Base-by-base conservation (phyloP, 2,797 vertebrate species). In the Okamejei kenojei region DNA sequence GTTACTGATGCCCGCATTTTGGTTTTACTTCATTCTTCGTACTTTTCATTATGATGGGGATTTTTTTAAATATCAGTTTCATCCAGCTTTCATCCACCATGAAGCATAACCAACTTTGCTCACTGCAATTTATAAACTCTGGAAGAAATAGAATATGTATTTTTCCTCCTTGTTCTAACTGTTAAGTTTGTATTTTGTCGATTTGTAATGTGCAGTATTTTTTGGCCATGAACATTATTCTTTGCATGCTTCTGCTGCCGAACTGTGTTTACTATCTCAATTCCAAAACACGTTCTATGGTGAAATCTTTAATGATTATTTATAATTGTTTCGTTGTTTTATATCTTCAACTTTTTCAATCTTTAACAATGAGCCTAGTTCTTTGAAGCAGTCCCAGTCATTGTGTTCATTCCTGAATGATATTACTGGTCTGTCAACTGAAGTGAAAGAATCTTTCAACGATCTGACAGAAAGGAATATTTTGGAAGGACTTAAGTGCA, bases 261-360 rank as follows among this genome's bases (percentile, higher is more conserved):
- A n/a, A 15, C 63, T 21, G 61, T 88, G 61, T 88, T 88, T 68
- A 88, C 15, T 63, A 8, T 21, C 61, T n/a, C 1, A 32, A 19
- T 68, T 68, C 17, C 15, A 32, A 88, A 88, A 68, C 19, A 9
- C 84, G 32, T 65, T 88, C 32, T 32, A 45, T 21, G 13, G 61
- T 88, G 58, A n/a, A 88, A 65, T 29, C 63, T 19, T 29, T 63
- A 88, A 32, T 88, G 84, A 88, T 17, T 88, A 88, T 65, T 88
- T 88, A 65, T 88, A 88, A 88, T 88, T 88, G n/a, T 88, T 88
- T 88, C 35, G 17, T 8, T 88, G 71, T 73, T 65, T 68, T 21
- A 63, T 19, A 35, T 19, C 58, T 61, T 32, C 7, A n/a, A n/a
- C 8, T 21, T 68, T 88, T n/a, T 35, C n/a, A 86, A 32, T 21